Base-by-base conservation (phyloP, 1,140 invertebrate species). In the Elysia chlorotica region DNA sequence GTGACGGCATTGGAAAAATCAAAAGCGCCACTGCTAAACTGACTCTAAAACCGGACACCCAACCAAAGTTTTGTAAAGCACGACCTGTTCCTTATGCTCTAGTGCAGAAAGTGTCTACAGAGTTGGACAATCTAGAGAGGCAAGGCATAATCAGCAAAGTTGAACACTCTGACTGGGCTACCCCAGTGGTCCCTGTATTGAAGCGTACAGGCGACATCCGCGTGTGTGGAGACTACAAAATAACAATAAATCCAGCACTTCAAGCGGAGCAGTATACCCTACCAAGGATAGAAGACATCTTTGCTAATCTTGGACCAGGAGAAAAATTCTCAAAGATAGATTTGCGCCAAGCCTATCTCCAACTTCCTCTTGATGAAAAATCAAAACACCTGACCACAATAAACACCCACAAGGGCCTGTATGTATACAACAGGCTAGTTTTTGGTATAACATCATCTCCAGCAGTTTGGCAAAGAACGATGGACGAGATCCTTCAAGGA, bases 401-500 rank as follows among this genome's bases (percentile, higher is more conserved):
- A 17, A 74, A 71, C 48, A 75, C 62, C 28, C 82, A 71, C 31
- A 86, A 33, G 71, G 83, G 65, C 69, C 70, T 77, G 74, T 86
- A 57, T 53, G 1, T 19, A 17, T 78, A 68, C 53, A 78, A 75
- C 21, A 2, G 72, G 19, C 33, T 76, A 25, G 41, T 72, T 2
- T 80, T 89, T 81, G 89, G 88, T 5, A 84, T 90, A 4, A 84
- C 88, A 74, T 85, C 83, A 5, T 88, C 89, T 0, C 88, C 89
- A 14, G 76, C 82, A n/a, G 84, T 89, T 65, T 90, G 90, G 71
- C 41, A 48, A 48, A 10, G n/a, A 10, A 48, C 41, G n/a, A 48
- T 48, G 10, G 41, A 48, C 41, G 10, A 87, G 91, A 76, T 23
- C 81, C 68, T 76, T 86, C 35, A 88, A 90, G 59, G 86, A 88